A percentile compares a stretch with the other conserved stretches of the same genome.
Evolutionary conservation across 2,888 invertebrate species (phyloP).

Genomic region (Cephus nigrinus): DNA sequence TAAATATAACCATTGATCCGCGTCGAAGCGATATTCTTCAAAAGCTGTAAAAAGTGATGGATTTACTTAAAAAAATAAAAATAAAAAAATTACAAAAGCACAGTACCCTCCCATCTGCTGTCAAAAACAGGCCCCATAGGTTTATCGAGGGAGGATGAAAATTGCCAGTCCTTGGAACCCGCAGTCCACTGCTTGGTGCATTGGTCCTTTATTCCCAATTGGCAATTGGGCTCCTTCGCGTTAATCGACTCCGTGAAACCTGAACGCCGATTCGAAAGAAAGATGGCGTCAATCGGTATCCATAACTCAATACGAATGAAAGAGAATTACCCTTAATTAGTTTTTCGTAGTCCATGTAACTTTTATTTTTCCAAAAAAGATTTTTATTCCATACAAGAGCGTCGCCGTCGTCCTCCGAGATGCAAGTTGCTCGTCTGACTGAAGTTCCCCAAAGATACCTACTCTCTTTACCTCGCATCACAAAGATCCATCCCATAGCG

Average conservation of each 20-base stretch:
- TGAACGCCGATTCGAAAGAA: no score
- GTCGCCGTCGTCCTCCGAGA: constrained; percentile 34
- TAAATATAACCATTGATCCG: no score
- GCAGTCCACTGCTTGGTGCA: constrained; percentile 24
- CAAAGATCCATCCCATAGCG: constrained; percentile 11
- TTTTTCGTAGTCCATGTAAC: background rate
- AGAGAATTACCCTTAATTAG: background rate
- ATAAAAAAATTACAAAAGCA: background rate
- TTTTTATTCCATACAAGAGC: constrained; percentile 42
- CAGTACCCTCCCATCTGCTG: constrained; percentile 52
- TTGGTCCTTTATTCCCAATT: background rate
- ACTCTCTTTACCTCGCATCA: constrained; percentile 8
- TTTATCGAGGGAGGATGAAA: constrained; percentile 22
- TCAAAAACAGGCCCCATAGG: constrained; percentile 46
- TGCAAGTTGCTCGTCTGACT: constrained; percentile 22
- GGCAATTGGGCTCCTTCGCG: no score
- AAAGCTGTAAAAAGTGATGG: background rate
- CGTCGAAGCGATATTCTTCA: background rate
- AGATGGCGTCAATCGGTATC: no score
- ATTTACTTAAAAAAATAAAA: no score
- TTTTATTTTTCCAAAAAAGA: constrained; percentile 9
- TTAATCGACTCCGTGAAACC: background rate
- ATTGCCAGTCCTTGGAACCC: constrained; percentile 28
- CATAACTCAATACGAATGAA: no score
- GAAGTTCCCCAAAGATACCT: background rate